Evolutionary conservation across 2,888 invertebrate genomes (phyloP).

Genomic region (Drosophila antonietae): DNA sequence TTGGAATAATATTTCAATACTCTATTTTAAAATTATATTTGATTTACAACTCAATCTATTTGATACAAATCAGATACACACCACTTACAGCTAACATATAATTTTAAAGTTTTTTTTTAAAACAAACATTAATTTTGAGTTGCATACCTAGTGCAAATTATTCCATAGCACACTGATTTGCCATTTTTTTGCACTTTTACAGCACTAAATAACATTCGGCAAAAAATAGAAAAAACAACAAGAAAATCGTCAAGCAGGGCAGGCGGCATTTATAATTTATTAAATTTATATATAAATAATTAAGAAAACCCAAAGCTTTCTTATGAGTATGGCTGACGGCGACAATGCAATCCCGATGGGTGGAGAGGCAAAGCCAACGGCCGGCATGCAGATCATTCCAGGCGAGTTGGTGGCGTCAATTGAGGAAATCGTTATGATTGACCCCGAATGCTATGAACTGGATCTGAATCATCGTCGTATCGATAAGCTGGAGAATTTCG

Average conservation of each 20-base stretch:
- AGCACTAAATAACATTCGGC: constrained; percentile 31
- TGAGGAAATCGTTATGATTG: constrained; percentile 82
- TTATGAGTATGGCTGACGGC: constrained; percentile 67
- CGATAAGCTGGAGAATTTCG: constrained; percentile 93
- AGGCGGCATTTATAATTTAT: constrained; percentile 44
- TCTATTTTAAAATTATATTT: not conserved
- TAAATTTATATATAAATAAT: constrained; percentile 15
- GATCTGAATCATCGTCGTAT: constrained; percentile 96
- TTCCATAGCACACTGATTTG: constrained; percentile 20
- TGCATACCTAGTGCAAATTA: constrained; percentile 13
- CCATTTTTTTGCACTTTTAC: constrained; percentile 4
- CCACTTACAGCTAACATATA: not conserved
- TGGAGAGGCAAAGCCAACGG: constrained; percentile 40
- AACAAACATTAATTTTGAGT: not conserved
- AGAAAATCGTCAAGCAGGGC: constrained; percentile 34
- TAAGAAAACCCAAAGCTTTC: constrained; percentile 15
- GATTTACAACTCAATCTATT: not conserved
- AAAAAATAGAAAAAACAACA: constrained; percentile 26
- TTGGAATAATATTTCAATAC: not conserved
- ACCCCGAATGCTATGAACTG: constrained; percentile 85
- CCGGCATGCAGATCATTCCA: constrained; percentile 64
- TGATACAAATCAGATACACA: not conserved
- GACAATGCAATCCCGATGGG: constrained; percentile 38
- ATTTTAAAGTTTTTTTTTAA: not conserved
- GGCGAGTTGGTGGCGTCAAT: constrained; percentile 74